Percentiles rank a stretch among this genome's conserved stretches.
phyloP scores from a whole-genome alignment of 2,797 vertebrate genomes.

The Oryzias dopingdopingensis region DNA sequence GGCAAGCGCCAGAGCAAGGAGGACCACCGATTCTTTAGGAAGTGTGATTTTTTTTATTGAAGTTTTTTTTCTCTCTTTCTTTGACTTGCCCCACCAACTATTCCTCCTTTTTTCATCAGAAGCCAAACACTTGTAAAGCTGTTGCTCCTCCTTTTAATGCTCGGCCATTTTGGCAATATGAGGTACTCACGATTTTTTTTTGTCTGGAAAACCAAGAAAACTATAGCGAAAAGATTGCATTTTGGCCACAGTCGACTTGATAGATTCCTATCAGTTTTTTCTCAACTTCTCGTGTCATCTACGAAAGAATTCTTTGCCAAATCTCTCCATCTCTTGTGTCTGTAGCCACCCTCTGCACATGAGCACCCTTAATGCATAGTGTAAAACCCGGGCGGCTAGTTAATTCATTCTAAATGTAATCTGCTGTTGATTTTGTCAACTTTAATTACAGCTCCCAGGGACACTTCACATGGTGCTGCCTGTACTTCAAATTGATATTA shows the following conservation, averaged over 20 bases:
- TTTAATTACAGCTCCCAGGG: constrained; percentile 99
- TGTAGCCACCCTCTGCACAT: constrained; percentile 39
- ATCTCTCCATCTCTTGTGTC: constrained; percentile 25
- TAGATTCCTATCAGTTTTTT: no score
- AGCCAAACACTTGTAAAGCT: constrained; percentile 71
- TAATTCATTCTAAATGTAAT: constrained; percentile 98
- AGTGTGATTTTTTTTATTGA: constrained; percentile 84
- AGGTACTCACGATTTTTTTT: neutral
- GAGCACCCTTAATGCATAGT: constrained; percentile 73
- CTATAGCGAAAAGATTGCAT: no score
- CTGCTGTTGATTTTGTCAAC: constrained; percentile 99
- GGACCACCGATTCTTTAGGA: constrained; percentile 87
- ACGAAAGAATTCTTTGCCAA: no score
- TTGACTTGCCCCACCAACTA: constrained; percentile 36
- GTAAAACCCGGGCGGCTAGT: constrained; percentile 90
- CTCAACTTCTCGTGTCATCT: no score
- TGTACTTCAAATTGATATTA: constrained; percentile 98
- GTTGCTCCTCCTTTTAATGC: constrained; percentile 64
- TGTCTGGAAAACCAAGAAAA: no score
- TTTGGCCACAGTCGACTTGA: no score
- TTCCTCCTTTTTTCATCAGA: constrained; percentile 47
- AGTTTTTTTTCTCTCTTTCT: constrained; percentile 36
- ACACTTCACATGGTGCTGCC: constrained; percentile 95
- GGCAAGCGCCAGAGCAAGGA: constrained; percentile 89
- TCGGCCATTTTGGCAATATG: constrained; percentile 47